These are phyloP conservation scores for Pipa parva DNA, from an alignment of 2,113 vertebrate species.

Conservation along the genomic window DNA sequence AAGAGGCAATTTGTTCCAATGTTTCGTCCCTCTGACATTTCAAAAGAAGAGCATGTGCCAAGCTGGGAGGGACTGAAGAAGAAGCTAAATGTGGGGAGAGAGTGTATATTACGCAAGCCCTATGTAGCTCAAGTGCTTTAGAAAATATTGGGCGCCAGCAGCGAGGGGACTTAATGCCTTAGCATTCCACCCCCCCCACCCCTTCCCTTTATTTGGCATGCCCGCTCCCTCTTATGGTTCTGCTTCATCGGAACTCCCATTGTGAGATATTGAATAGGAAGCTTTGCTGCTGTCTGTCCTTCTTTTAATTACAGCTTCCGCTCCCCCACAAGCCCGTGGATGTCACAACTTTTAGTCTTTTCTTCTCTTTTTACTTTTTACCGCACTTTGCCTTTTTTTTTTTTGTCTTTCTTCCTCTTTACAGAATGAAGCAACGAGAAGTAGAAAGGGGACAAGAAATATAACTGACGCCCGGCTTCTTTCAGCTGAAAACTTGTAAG, in stretches of 20 bases:
- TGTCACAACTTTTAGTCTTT: slow-evolving; percentile 52
- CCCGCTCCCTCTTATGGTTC: slow-evolving; percentile 63
- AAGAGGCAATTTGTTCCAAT: slow-evolving; percentile 34
- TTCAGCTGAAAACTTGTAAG: slow-evolving; percentile 26
- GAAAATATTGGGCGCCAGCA: slow-evolving; percentile 52
- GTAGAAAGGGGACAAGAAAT: slow-evolving; percentile 13
- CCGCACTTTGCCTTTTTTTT: slow-evolving; percentile 12
- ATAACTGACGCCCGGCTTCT: slow-evolving; percentile 16
- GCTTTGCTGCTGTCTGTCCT: slow-evolving; percentile 64
- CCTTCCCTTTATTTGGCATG: slow-evolving; percentile 64
- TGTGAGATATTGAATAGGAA: slow-evolving; percentile 71
- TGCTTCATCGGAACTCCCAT: slow-evolving; percentile 70
- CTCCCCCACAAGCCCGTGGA: slow-evolving; percentile 62
- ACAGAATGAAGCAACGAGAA: slow-evolving; percentile 16
- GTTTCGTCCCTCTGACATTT: slow-evolving; percentile 6
- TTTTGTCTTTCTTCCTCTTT: slow-evolving; percentile 12
- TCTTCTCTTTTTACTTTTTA: slow-evolving; percentile 50
- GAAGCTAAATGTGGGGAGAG: slow-evolving; percentile 2
- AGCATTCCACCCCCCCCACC: slow-evolving; percentile 54
- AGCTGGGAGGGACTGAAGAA: slow-evolving; percentile 17
- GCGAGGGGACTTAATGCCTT: slow-evolving; percentile 56
- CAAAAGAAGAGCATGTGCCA: slow-evolving; percentile 22
- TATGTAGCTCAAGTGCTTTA: slow-evolving; percentile 47
- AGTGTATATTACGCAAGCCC: slow-evolving; percentile 18
- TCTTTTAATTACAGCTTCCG: slow-evolving; percentile 79